Evolutionary conservation across 2,888 invertebrate genomes (phyloP).

Genomic region (Desoria tigrina): DNA sequence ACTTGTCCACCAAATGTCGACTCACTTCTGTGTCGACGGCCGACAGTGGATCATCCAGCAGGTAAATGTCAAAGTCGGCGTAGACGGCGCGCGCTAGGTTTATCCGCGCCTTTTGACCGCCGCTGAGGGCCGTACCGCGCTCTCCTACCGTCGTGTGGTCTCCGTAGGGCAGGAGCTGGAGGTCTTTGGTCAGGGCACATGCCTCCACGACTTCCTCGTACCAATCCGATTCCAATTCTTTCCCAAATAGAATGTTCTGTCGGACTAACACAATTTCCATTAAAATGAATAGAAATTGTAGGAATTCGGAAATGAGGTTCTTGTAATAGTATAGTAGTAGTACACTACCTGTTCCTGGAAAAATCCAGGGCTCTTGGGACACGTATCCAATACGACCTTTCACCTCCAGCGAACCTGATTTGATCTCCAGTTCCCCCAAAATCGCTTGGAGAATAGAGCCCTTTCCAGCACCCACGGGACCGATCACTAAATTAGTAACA

Average conservation of each 20-base stretch:
- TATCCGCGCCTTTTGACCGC: no score
- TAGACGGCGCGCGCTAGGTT: no score
- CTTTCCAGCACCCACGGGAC: slow-evolving; percentile 52
- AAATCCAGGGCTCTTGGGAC: slow-evolving; percentile 59
- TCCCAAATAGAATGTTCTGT: slow-evolving; percentile 41
- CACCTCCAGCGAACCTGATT: slow-evolving; percentile 65
- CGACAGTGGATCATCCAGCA: no score
- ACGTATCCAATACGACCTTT: slow-evolving; percentile 67
- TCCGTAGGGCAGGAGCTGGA: slow-evolving; percentile 58
- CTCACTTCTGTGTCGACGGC: no score
- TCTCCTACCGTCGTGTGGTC: slow-evolving; percentile 62
- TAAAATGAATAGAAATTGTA: no score
- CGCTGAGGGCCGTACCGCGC: slow-evolving; percentile 55
- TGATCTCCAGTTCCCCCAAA: slow-evolving; percentile 69
- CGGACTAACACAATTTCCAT: slow-evolving; percentile 29
- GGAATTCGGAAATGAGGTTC: no score
- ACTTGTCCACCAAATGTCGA: no score
- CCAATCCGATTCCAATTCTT: slow-evolving; percentile 33
- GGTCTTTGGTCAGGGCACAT: slow-evolving; percentile 59
- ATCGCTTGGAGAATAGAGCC: slow-evolving; percentile 64
- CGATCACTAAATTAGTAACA: slow-evolving; percentile 53
- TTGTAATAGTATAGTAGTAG: no score
- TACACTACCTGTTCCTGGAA: slow-evolving; percentile 32
- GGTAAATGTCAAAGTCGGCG: no score
- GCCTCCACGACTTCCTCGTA: slow-evolving; percentile 59